These are phyloP conservation scores for Cyprinodon brontotheroides DNA, from an alignment of 2,113 vertebrate genomes.

Conservation along the genomic window DNA sequence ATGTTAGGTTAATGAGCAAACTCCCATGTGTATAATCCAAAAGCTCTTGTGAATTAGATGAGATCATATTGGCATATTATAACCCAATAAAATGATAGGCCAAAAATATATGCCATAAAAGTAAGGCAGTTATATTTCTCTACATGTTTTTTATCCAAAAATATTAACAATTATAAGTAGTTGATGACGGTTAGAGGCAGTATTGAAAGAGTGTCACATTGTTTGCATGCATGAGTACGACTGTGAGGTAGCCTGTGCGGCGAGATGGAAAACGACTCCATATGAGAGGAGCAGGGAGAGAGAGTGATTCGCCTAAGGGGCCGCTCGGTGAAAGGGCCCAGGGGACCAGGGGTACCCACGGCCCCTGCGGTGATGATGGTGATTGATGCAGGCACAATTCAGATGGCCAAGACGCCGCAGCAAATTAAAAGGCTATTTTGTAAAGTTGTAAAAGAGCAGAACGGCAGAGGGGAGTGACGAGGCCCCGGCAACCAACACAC, in stretches of 20 bases:
- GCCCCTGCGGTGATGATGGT: constrained; percentile 77
- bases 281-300: constrained; percentile 17
- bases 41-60: constrained; percentile 1
- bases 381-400: constrained; percentile 82
- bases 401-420: constrained; percentile 79
- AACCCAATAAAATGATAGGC: background rate
- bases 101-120: background rate
- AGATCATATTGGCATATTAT: constrained; percentile 7
- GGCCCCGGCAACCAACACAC: background rate
- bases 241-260: constrained; percentile 11
- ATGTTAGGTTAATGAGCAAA: constrained; percentile 20
- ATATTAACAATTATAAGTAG: background rate
- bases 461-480: constrained; percentile 65
- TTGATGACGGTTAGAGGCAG: background rate
- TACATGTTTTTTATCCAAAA: background rate
- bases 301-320: constrained; percentile 62
- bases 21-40: constrained; percentile 42
- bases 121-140: background rate
- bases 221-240: constrained; percentile 21
- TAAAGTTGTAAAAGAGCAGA: constrained; percentile 81
- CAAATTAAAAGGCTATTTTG: constrained; percentile 87
- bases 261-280: constrained; percentile 21
- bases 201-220: constrained; percentile 15
- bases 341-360: constrained; percentile 66
- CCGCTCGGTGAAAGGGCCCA: constrained; percentile 71